Base-by-base conservation (phyloP, 2,888 invertebrate genomes). In the Julus scanicus region DNA sequence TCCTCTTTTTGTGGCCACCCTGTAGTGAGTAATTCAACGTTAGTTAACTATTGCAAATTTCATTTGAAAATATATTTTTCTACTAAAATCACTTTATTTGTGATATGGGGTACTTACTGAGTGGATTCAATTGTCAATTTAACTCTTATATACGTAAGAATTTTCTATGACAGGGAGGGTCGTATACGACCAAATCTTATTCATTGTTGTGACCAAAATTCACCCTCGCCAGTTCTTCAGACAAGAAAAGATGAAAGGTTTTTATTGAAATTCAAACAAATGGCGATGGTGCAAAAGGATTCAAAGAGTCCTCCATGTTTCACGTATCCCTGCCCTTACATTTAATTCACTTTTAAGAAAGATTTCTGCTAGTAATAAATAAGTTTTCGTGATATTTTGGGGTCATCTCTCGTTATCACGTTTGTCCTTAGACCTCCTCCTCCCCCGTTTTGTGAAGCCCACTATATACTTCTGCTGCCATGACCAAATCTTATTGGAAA, bases 401-500 rank as follows among this genome's bases (percentile, higher is more conserved):
- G 71, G 71, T 71, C 71, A 71, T 71, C 71, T 71, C 15, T 63
- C n/a, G 63, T 63, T 63, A 63, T 63, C 63, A 63, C 20, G n/a
- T 63, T 63, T 11, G 17, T 2, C 29, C 29, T 8, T 29, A 71
- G 71, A 71, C 71, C 71, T n/a, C 57, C 17, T 63, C 57, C 6
- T 63, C 57, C n/a, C n/a, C 44, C 8, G 8, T 63, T 63, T 63
- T 63, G n/a, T 63, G 57, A 63, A 63, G 57, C 57, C 9, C 3
- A 53, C 29, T 29, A 29, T 29, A 29, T 63, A 20, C 63, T 29
- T 71, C 9, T 71, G 71, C 71, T 71, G 71, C 71, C 71, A 71
- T 29, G 71, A 71, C 71, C 71, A 20, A 71, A 20, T 20, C 71
- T 71, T 71, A 71, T 71, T 71, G 71, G 71, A 71, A 84, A 84